Conservation (phyloP, 2,113 vertebrate species). For the Procavia capensis region DNA sequence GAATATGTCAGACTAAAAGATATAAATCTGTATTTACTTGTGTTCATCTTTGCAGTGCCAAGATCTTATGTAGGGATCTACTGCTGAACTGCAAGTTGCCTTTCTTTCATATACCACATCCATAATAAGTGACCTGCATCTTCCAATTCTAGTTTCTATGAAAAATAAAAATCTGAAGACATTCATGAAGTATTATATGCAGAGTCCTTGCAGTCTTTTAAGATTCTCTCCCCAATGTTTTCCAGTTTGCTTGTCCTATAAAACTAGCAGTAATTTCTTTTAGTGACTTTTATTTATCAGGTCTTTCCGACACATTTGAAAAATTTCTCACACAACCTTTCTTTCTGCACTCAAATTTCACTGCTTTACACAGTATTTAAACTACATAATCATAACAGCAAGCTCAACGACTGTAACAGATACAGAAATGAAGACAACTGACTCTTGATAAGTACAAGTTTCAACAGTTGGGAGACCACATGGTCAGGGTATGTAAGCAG, state of each 20-base stretch:
- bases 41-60: not conserved
- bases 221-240: not conserved
- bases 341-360: conserved; percentile 38
- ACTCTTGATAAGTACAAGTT: not conserved
- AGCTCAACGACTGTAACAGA: not conserved
- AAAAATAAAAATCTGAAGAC: conserved; percentile 45
- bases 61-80: not conserved
- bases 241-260: not conserved
- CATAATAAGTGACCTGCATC: not conserved
- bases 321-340: conserved; percentile 25
- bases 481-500: not conserved
- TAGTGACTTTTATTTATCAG: not conserved
- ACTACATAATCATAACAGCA: not conserved
- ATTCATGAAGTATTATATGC: not conserved
- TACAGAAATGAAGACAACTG: not conserved
- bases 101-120: not conserved
- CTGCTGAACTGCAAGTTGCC: not conserved
- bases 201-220: not conserved
- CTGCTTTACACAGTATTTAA: not conserved
- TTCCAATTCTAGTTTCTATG: not conserved
- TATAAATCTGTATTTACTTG: not conserved
- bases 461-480: not conserved
- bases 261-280: conserved; percentile 15
- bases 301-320: conserved; percentile 25
- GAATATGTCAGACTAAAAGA: not conserved